These are phyloP conservation scores for Falco columbarius DNA, from an alignment of 2,797 vertebrate genomes.

Conservation along the genomic window DNA sequence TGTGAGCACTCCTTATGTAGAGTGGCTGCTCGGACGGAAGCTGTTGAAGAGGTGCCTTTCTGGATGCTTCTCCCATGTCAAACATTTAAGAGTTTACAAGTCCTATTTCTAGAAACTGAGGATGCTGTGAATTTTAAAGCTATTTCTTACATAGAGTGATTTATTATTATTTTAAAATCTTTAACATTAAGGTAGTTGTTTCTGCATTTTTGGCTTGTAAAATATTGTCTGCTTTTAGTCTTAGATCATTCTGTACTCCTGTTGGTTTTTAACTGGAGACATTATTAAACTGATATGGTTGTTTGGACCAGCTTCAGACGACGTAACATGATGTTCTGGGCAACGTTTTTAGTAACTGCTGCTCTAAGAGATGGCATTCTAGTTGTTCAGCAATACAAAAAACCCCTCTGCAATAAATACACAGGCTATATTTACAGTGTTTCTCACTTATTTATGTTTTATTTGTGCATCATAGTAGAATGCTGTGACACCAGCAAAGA, in stretches of 20 bases:
- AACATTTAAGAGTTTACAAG: background rate
- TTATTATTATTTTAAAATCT: background rate
- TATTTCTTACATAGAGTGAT: background rate
- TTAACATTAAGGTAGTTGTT: background rate
- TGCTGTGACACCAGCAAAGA: background rate
- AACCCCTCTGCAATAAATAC: background rate
- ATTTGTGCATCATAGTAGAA: background rate
- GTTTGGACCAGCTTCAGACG: background rate
- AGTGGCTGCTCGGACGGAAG: background rate
- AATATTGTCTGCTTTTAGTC: background rate
- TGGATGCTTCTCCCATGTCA: background rate
- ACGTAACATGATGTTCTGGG: background rate
- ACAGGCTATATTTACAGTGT: background rate
- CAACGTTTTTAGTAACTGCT: background rate
- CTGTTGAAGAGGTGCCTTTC: background rate
- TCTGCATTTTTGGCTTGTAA: background rate
- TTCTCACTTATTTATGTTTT: background rate
- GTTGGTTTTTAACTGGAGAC: background rate
- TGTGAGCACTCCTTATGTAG: background rate
- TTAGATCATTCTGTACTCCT: background rate
- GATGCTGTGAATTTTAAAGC: background rate
- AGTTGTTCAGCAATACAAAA: background rate
- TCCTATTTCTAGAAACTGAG: background rate
- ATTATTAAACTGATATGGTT: background rate
- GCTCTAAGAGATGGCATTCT: background rate